Evolutionary conservation across 2,797 vertebrate species (phyloP).

Genomic region (Intellagama lesueurii): DNA sequence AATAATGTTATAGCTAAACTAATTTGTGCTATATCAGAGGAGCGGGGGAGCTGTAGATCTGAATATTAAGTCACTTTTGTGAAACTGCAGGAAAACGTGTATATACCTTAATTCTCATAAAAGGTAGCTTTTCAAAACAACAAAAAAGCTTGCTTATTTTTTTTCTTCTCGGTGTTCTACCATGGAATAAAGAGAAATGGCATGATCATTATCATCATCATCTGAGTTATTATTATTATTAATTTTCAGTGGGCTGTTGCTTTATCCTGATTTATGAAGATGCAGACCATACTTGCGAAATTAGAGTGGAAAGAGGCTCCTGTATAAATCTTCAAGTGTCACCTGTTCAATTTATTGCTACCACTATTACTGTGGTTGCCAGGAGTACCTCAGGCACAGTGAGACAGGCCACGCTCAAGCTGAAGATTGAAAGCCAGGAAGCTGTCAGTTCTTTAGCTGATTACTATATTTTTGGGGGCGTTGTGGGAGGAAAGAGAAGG

Average conservation of each 20-base stretch:
- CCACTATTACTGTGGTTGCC: background rate
- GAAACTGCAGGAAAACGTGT: slow-evolving; percentile 22
- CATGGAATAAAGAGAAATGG: slow-evolving; percentile 10
- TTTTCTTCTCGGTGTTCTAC: background rate
- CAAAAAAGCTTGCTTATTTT: background rate
- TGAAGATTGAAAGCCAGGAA: background rate
- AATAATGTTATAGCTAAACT: slow-evolving; percentile 66
- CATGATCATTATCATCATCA: too few species aligned
- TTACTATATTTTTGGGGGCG: background rate
- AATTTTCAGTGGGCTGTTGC: background rate
- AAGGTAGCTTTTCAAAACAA: background rate
- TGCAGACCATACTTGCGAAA: accelerated
- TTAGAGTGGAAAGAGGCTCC: accelerated
- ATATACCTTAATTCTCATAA: background rate
- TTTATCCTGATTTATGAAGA: accelerated
- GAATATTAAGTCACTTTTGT: slow-evolving; percentile 44
- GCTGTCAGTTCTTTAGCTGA: background rate
- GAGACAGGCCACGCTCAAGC: background rate
- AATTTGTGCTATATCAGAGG: slow-evolving; percentile 63
- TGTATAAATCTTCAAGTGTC: background rate
- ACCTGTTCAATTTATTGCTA: background rate
- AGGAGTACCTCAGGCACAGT: background rate
- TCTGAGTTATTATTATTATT: background rate
- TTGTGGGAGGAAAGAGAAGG: background rate
- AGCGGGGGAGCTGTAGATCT: slow-evolving; percentile 55